Percentiles rank a stretch among this genome's conserved stretches.
phyloP scores from a whole-genome alignment of 2,113 vertebrate genomes.

The Saccopteryx bilineata region DNA sequence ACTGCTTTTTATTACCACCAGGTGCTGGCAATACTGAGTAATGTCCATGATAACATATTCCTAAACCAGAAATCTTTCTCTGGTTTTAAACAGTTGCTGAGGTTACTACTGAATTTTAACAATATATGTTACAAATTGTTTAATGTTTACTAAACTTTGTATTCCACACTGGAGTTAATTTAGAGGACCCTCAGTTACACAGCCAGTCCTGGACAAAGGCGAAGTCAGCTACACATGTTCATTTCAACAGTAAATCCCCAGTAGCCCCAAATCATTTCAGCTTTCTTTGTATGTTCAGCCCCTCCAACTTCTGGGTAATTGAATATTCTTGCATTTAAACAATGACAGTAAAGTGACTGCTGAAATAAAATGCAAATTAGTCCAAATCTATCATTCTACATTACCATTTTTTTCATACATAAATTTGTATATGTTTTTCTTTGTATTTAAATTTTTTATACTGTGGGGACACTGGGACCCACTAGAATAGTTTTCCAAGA shows the following conservation, averaged over 20 bases:
- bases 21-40: not conserved
- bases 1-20: not conserved
- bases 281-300: not conserved
- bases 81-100: not conserved
- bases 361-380: conserved; percentile 11
- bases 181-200: not conserved
- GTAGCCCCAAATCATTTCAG: not conserved
- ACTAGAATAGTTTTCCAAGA: conserved; percentile 4
- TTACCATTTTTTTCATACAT: not conserved
- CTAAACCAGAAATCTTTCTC: not conserved
- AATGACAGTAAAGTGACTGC: not conserved
- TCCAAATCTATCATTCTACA: not conserved
- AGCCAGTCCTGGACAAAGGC: not conserved
- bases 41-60: not conserved
- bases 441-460: conserved; percentile 1
- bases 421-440: not conserved
- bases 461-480: not conserved
- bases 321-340: not conserved
- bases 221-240: not conserved
- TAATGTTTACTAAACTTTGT: not conserved
- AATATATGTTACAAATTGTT: not conserved
- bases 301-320: not conserved
- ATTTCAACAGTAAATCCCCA: not conserved
- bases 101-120: not conserved
- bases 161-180: not conserved